Percentiles rank a stretch among this genome's conserved stretches.
Evolutionary conservation across 2,113 vertebrate species (phyloP).

Genomic region (Connochaetes taurinus): DNA sequence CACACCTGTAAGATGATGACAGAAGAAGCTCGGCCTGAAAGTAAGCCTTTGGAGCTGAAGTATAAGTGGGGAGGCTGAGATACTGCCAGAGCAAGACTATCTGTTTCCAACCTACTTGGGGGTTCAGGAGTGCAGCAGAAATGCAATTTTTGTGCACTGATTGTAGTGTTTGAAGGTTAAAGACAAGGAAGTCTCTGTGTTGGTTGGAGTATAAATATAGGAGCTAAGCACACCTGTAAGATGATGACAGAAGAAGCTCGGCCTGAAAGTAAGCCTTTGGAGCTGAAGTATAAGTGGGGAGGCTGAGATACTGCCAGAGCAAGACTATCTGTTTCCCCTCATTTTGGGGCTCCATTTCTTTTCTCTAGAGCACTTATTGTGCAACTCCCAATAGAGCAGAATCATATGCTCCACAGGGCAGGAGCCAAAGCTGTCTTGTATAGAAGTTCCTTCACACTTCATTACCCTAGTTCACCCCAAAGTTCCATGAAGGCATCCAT

Average conservation of each 20-base stretch:
- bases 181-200: constrained; percentile 7
- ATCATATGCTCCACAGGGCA: not conserved
- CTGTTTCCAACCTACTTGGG: too few relatives aligned
- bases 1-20: not conserved
- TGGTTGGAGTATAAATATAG: constrained; percentile 33
- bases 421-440: not conserved
- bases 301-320: not conserved
- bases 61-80: not conserved
- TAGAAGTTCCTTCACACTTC: not conserved
- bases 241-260: not conserved
- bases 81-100: not conserved
- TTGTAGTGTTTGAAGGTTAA: not conserved
- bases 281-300: not conserved
- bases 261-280: constrained; percentile 20
- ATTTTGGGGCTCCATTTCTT: not conserved
- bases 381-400: not conserved
- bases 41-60: not conserved
- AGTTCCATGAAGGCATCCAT: not conserved
- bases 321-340: not conserved
- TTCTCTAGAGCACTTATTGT: not conserved
- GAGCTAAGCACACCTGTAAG: constrained; percentile 7
- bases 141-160: not conserved
- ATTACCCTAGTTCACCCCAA: too few relatives aligned
- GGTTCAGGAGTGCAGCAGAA: not conserved
- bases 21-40: not conserved